Base-by-base conservation (phyloP, 2,797 vertebrate species). In the Kryptopterus vitreolus region DNA sequence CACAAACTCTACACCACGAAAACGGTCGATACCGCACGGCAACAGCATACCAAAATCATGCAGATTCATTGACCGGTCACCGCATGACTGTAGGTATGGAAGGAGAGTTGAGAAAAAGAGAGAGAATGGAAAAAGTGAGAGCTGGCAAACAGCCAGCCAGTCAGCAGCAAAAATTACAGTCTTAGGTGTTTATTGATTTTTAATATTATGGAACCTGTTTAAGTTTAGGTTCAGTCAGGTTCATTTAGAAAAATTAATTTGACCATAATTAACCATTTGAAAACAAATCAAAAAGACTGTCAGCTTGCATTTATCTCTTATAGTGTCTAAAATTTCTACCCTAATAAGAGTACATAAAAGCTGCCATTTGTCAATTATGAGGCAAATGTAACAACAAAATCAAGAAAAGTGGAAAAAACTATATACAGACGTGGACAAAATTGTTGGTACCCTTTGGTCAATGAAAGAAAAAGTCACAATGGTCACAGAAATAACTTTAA, bases 1-100 rank as follows among this genome's bases (percentile, higher is more conserved):
- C 15, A 99, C 98, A 76, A 99, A 99, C 90, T 99, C 98, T 80
- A 99, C 98, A 0, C 98, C 98, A 55, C 96, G 95, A 87, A 98
- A 99, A 87, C 96, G 96, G 88, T 99, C 96, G 0, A 99, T 97
- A 35, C 96, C 97, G 53, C 98, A 99, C 1, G 98, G 98, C 90
- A 99, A 90, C 90, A 99, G 90, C 97, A 99, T 98, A 84, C 97
- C 98, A 0, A 97, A 99, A 89, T 98, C 95, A 0, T 97, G 96
- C 83, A 99, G 93, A 90, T 98, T 98, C 94, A 98, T 97, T 33
- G 94, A 93, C 85, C 95, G 97, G 90, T 99, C 97, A 74, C 96
- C 96, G 43, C 98, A 99, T 4, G 96, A 98, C 97, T 99, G 70
- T 43, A 68, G 80, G 58, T 53, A 38, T 8, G 66, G 38, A 75